Evolutionary conservation across 2,888 invertebrate species (phyloP).

Genomic region (Fragum sueziense): DNA sequence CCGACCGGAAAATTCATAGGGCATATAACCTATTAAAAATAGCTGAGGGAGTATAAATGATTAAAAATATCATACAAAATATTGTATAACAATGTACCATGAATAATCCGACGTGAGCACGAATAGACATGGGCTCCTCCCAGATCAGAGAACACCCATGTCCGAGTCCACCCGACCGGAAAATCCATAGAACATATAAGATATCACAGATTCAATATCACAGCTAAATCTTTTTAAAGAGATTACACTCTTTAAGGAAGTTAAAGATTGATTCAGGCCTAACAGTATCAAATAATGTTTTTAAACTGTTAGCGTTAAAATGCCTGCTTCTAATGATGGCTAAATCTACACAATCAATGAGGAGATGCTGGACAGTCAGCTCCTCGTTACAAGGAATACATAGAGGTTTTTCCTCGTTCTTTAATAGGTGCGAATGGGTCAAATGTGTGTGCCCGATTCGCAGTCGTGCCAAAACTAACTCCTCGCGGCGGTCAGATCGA

Average conservation of each 20-base stretch:
- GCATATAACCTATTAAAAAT: no score
- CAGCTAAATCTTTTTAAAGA: constrained; percentile 6
- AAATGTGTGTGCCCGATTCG: constrained; percentile 19
- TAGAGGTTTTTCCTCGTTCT: neutral
- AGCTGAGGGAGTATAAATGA: no score
- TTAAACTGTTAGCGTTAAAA: neutral
- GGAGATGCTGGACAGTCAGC: constrained; percentile 12
- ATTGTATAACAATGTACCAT: no score
- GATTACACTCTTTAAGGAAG: neutral
- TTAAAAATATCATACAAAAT: no score
- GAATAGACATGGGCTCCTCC: no score
- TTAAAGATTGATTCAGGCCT: neutral
- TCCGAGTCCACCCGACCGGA: no score
- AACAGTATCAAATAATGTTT: neutral
- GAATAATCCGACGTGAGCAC: no score
- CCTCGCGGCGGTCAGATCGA: constrained; percentile 3
- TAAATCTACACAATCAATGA: constrained; percentile 21
- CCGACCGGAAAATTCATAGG: no score
- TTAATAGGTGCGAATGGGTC: constrained; percentile 19
- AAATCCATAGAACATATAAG: no score
- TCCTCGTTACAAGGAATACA: constrained; percentile 11
- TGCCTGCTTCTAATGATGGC: neutral
- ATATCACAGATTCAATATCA: no score
- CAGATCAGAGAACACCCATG: no score
- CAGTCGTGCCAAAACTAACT: constrained; percentile 12